Evolutionary conservation across 2,888 invertebrate genomes (phyloP).

Genomic region (Chrysotoxum bicinctum): DNA sequence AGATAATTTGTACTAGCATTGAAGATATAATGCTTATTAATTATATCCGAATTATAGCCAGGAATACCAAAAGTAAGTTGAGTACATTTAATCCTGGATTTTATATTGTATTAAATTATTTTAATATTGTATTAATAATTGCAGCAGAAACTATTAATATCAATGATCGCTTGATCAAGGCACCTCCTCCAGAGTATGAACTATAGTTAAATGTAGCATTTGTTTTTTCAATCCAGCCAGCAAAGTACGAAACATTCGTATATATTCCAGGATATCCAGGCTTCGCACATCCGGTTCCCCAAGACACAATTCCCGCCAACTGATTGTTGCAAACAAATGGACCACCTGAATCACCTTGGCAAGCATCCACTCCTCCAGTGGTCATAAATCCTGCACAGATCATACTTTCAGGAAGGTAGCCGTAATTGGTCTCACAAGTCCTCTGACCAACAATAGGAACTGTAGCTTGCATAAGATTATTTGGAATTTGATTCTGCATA

Average conservation of each 20-base stretch:
- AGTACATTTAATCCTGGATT: too few relatives aligned
- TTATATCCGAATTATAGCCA: too few relatives aligned
- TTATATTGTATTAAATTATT: neutral
- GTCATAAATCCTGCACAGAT: conserved; percentile 76
- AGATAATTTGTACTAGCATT: too few relatives aligned
- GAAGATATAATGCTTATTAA: too few relatives aligned
- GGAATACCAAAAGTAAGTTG: too few relatives aligned
- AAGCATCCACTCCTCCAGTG: conserved; percentile 76
- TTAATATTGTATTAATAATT: neutral
- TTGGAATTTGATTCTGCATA: conserved; percentile 67
- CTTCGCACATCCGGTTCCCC: conserved; percentile 75
- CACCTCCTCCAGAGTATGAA: conserved; percentile 46
- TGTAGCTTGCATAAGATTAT: conserved; percentile 63
- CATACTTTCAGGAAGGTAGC: conserved; percentile 71
- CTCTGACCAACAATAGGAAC: conserved; percentile 74
- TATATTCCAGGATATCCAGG: conserved; percentile 77
- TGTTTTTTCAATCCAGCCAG: conserved; percentile 74
- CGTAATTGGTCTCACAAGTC: conserved; percentile 72
- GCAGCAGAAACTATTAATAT: neutral
- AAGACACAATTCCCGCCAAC: conserved; percentile 77
- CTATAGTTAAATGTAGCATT: conserved; percentile 74
- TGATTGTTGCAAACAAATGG: conserved; percentile 75
- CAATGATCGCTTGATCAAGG: neutral
- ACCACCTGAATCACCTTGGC: conserved; percentile 79
- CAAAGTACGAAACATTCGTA: conserved; percentile 76